These are phyloP conservation scores for Potorous gilbertii DNA, from an alignment of 2,797 vertebrate genomes.

Conservation along the genomic window DNA sequence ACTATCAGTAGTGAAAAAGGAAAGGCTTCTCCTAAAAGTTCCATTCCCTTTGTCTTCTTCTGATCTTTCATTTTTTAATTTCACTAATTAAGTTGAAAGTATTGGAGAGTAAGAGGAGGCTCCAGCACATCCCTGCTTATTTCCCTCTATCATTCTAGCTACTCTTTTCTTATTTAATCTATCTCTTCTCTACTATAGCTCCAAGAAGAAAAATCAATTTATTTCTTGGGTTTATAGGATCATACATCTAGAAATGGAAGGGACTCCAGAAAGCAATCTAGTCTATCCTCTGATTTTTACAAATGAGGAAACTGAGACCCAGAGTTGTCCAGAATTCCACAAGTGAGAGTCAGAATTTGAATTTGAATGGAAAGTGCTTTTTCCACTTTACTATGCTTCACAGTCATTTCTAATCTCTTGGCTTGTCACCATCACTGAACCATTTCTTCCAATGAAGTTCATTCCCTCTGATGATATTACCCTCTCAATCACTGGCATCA, in stretches of 20 bases:
- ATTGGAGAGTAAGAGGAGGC: not conserved
- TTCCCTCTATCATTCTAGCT: not conserved
- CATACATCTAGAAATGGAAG: not conserved
- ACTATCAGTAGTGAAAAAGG: slow-evolving; percentile 48
- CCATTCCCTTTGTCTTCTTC: not conserved
- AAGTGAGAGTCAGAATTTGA: not conserved
- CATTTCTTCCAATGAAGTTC: not conserved
- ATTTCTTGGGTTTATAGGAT: not conserved
- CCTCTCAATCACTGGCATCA: not conserved
- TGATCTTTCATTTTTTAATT: not conserved
- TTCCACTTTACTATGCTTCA: not conserved
- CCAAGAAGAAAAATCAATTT: not conserved
- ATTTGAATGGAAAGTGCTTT: not conserved
- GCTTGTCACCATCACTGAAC: not conserved
- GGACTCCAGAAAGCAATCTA: not conserved
- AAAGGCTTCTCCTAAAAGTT: not conserved
- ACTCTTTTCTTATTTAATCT: not conserved
- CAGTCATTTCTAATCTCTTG: not conserved
- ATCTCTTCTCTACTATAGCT: not conserved
- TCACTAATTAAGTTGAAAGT: not conserved
- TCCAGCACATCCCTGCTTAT: not conserved
- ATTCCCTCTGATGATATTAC: not conserved
- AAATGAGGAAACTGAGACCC: not conserved
- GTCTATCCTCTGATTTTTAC: not conserved
- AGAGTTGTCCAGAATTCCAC: not conserved